A percentile compares a stretch with the other conserved stretches of the same genome.
phyloP scores from a whole-genome alignment of 2,113 vertebrate species.

The Lampris incognitus region DNA sequence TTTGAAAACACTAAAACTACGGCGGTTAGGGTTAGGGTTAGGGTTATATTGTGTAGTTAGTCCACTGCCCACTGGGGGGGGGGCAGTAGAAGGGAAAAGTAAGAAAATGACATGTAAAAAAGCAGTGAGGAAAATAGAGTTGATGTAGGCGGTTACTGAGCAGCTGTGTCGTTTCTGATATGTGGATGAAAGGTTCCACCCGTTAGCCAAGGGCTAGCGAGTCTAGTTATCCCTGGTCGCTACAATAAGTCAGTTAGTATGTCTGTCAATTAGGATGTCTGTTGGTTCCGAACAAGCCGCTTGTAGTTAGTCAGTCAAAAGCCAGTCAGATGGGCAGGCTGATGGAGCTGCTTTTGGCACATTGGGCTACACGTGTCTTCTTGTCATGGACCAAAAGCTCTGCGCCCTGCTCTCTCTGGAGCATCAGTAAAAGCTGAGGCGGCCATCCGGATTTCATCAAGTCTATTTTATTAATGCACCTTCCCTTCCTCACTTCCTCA shows the following conservation, averaged over 20 bases:
- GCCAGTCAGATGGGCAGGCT: conserved; percentile 28
- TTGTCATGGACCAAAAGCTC: conserved; percentile 36
- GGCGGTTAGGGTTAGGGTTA: no score
- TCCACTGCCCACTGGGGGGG: no score
- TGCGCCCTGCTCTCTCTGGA: conserved; percentile 42
- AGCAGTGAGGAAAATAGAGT: no score
- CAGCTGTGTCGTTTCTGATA: no score
- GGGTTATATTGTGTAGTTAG: no score
- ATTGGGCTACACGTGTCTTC: conserved; percentile 42
- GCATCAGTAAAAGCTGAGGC: conserved; percentile 76
- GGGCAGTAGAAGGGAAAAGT: no score
- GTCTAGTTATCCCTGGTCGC: no score
- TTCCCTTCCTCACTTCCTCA: conserved; percentile 80
- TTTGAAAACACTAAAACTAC: no score
- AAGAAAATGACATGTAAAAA: no score
- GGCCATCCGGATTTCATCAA: conserved; percentile 88
- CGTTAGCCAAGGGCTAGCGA: no score
- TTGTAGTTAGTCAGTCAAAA: not conserved
- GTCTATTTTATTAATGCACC: conserved; percentile 69
- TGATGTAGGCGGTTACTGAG: no score
- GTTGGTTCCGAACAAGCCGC: conserved; percentile 17
- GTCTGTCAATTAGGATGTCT: conserved; percentile 16
- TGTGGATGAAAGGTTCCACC: no score
- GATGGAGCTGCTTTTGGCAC: conserved; percentile 37
- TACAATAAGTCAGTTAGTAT: conserved; percentile 43